These are phyloP conservation scores for Holacanthus passer DNA, from an alignment of 2,113 vertebrate species.

Conservation along the genomic window DNA sequence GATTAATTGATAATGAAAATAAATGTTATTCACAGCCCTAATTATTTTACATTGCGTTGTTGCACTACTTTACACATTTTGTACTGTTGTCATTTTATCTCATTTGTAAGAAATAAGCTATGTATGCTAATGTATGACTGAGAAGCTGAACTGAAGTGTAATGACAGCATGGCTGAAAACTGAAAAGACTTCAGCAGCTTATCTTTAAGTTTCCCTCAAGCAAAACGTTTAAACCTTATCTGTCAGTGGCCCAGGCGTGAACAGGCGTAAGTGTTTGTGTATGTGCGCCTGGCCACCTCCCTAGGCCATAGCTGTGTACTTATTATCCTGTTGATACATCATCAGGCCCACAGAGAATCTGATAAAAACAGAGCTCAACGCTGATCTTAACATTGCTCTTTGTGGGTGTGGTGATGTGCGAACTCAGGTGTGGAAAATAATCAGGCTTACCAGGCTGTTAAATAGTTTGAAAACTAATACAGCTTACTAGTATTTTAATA, in stretches of 20 bases:
- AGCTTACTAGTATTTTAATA: not conserved
- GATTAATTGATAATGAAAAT: not conserved
- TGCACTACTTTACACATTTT: not conserved
- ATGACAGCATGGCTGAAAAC: too few species aligned
- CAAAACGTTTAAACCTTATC: not conserved
- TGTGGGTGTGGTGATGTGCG: constrained; percentile 40
- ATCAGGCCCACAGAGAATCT: not conserved
- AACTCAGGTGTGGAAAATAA: constrained; percentile 19
- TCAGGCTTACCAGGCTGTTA: constrained; percentile 14
- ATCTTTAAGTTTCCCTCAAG: not conserved
- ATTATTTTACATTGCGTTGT: not conserved
- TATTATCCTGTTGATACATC: not conserved
- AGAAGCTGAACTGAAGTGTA: too few species aligned
- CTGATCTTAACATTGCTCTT: not conserved
- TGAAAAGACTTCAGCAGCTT: not conserved
- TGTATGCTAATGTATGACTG: too few species aligned
- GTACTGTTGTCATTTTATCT: not conserved
- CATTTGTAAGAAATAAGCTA: not conserved
- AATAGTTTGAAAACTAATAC: not conserved
- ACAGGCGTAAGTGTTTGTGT: constrained; percentile 6
- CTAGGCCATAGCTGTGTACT: not conserved
- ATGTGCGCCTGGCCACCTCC: constrained; percentile 12
- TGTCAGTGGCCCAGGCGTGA: not conserved
- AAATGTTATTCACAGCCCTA: not conserved
- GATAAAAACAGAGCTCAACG: constrained; percentile 19